phyloP scores from a whole-genome alignment of 2,797 vertebrate genomes.

The Loriculus beryllinus region DNA sequence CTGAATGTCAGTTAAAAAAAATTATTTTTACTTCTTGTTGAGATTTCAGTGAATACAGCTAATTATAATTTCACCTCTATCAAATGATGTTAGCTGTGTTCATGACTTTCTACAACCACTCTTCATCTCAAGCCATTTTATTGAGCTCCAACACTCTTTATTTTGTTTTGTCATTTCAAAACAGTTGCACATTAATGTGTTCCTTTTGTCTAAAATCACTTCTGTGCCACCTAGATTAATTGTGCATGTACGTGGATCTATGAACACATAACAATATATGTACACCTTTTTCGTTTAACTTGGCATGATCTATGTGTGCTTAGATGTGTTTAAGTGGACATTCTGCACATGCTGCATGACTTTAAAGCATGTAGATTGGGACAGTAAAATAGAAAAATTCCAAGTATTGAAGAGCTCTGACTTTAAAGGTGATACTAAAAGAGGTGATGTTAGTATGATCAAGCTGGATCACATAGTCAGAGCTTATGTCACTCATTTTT shows the following conservation, averaged over 20 bases:
- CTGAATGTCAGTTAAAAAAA: neutral
- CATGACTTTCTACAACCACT: neutral
- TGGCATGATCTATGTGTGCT: neutral
- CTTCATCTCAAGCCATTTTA: neutral
- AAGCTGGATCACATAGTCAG: neutral
- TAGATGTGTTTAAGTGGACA: neutral
- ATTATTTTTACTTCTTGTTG: neutral
- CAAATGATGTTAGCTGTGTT: neutral
- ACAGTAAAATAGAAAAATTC: neutral
- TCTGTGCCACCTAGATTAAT: neutral
- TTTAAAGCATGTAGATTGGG: neutral
- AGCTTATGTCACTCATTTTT: neutral
- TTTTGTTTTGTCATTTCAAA: neutral
- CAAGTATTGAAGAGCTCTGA: neutral
- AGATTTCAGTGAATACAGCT: neutral
- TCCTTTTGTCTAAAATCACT: neutral
- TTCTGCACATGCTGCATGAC: accelerated
- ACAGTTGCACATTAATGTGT: neutral
- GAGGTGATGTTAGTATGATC: neutral
- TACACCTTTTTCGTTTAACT: neutral
- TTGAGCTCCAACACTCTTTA: neutral
- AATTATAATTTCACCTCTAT: neutral
- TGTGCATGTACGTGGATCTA: neutral
- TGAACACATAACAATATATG: neutral
- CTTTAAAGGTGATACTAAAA: neutral